These are phyloP conservation scores for Coregonus suidteri DNA, from an alignment of 2,797 vertebrate genomes.

Conservation along the genomic window DNA sequence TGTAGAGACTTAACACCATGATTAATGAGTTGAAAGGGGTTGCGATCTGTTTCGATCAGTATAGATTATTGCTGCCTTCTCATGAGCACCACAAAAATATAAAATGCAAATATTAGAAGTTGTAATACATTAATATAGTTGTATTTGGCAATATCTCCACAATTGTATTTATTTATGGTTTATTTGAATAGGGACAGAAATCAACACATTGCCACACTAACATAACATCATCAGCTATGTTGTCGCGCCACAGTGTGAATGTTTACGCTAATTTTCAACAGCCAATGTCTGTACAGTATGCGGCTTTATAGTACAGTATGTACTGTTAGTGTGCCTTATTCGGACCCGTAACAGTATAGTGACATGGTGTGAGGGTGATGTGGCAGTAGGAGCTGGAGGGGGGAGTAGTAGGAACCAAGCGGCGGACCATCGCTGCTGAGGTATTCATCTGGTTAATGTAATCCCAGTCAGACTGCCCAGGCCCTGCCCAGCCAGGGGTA, in stretches of 20 bases:
- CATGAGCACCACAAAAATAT: neutral
- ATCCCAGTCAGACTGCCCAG: slow-evolving; percentile 41
- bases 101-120: neutral
- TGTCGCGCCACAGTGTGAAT: neutral
- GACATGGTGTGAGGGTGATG: neutral
- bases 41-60: neutral
- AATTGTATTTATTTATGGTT: neutral
- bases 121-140: neutral
- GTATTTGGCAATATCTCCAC: neutral
- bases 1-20: slow-evolving; percentile 37
- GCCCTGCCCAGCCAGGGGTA: slow-evolving; percentile 33
- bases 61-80: neutral
- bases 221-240: neutral
- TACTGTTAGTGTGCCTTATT: neutral
- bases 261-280: too few relatives aligned
- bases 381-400: slow-evolving; percentile 12
- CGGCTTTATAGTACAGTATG: neutral
- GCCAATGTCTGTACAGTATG: neutral
- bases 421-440: slow-evolving; percentile 20
- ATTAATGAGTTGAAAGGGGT: neutral
- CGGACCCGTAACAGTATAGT: neutral
- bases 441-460: slow-evolving; percentile 61
- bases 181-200: neutral
- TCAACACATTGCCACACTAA: neutral
- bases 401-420: too few relatives aligned